Percentiles rank a stretch among this genome's conserved stretches.
Evolutionary conservation across 1,140 invertebrate species (phyloP).

Genomic region (Cydia amplana): DNA sequence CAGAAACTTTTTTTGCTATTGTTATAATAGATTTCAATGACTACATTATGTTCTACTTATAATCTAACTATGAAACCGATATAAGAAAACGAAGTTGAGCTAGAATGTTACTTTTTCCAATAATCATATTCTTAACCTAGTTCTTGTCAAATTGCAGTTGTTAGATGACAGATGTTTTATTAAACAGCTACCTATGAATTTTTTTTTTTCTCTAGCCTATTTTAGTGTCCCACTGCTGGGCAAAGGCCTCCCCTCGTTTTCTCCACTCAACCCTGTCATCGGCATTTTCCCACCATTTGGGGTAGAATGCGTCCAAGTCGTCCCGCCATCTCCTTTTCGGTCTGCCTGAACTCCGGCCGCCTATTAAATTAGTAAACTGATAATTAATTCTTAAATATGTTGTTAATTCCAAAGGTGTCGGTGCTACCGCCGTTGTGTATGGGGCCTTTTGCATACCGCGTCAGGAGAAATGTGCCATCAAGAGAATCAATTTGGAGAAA

Average conservation of each 20-base stretch:
- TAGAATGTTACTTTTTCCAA: not conserved
- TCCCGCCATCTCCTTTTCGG: too few species aligned
- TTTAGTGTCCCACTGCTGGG: too few species aligned
- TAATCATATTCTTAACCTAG: slow-evolving; percentile 5
- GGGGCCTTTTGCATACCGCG: slow-evolving; percentile 94
- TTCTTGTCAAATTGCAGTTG: not conserved
- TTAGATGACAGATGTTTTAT: slow-evolving; percentile 29
- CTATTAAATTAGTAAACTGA: slow-evolving; percentile 29
- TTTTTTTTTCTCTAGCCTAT: too few species aligned
- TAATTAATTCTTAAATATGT: not conserved
- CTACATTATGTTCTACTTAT: not conserved
- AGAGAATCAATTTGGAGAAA: slow-evolving; percentile 99
- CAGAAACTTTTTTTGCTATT: slow-evolving; percentile 4
- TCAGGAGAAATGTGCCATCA: slow-evolving; percentile 98
- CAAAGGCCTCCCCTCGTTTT: too few species aligned
- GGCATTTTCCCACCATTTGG: too few species aligned
- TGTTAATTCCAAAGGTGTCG: slow-evolving; percentile 84
- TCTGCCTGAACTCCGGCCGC: too few species aligned
- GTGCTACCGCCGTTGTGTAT: slow-evolving; percentile 96
- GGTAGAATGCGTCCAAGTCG: too few species aligned
- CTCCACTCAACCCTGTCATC: too few species aligned
- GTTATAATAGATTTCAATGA: not conserved
- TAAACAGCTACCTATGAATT: too few species aligned
- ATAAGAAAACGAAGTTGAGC: not conserved
- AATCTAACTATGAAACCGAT: not conserved